These are phyloP conservation scores for Cryptus viduatorius DNA, from an alignment of 2,888 invertebrate species.

Conservation along the genomic window DNA sequence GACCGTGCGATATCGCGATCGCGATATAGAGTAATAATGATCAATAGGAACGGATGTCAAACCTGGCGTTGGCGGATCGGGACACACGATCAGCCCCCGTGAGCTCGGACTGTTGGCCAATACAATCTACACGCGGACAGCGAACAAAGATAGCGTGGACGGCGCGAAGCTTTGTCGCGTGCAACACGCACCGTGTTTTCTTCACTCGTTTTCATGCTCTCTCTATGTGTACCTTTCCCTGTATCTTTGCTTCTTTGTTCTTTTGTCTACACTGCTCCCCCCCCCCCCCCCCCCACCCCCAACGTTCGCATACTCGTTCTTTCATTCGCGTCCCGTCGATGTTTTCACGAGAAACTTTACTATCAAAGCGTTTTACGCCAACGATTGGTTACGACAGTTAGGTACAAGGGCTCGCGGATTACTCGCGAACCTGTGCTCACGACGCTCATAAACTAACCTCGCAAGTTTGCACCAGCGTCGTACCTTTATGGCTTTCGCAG, in stretches of 20 bases:
- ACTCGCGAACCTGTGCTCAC: not conserved
- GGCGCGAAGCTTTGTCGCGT: slow-evolving; percentile 62
- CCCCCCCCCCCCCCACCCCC: not conserved
- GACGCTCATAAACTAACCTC: too few relatives aligned
- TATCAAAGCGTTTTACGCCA: slow-evolving; percentile 61
- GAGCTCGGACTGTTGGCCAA: slow-evolving; percentile 30
- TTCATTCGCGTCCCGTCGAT: slow-evolving; percentile 37
- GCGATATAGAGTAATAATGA: slow-evolving; percentile 66
- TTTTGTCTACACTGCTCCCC: not conserved
- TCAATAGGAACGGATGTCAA: slow-evolving; percentile 68
- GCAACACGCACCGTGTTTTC: slow-evolving; percentile 69
- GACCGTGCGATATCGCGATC: slow-evolving; percentile 62
- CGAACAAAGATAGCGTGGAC: slow-evolving; percentile 59
- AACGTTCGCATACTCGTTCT: slow-evolving; percentile 5
- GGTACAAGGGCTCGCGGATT: slow-evolving; percentile 20
- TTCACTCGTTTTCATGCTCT: slow-evolving; percentile 38
- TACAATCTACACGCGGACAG: slow-evolving; percentile 36
- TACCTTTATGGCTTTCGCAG: too few relatives aligned
- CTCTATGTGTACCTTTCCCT: slow-evolving; percentile 13
- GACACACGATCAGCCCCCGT: slow-evolving; percentile 22
- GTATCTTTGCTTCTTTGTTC: slow-evolving; percentile 28
- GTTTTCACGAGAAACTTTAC: slow-evolving; percentile 52
- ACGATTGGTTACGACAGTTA: slow-evolving; percentile 21
- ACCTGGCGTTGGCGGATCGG: slow-evolving; percentile 56
- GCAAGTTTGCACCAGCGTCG: too few relatives aligned